Conservation (phyloP, 1,140 invertebrate genomes). For the Formica exsecta region DNA sequence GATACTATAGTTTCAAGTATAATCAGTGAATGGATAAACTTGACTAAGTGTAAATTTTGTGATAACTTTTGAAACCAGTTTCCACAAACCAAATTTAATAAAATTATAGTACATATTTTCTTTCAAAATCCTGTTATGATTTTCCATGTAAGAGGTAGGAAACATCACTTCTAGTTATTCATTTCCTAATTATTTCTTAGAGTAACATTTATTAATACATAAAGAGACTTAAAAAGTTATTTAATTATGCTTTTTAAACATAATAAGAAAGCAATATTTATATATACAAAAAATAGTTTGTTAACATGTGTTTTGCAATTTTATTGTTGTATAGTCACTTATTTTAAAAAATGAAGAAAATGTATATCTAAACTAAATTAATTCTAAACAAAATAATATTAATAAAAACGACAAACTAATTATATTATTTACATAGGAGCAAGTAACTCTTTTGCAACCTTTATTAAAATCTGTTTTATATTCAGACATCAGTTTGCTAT, state of each 20-base stretch:
- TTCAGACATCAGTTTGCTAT: too few species aligned
- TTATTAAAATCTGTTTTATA: too few species aligned
- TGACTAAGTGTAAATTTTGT: conserved; percentile 29
- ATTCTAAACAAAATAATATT: too few species aligned
- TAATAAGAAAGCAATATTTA: not conserved
- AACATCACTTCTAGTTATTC: not conserved
- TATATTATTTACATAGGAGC: too few species aligned
- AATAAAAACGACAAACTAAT: too few species aligned
- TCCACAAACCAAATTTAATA: not conserved
- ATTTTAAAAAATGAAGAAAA: not conserved
- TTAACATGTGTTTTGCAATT: not conserved
- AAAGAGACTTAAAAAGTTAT: not conserved
- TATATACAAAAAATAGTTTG: not conserved
- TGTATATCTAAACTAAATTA: too few species aligned
- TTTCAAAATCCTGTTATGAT: not conserved
- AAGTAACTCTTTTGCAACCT: too few species aligned
- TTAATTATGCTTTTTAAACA: not conserved
- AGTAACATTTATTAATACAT: conserved; percentile 9
- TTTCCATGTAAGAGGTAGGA: not conserved
- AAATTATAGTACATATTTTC: conserved; percentile 51
- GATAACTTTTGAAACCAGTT: conserved; percentile 39
- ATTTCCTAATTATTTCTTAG: not conserved
- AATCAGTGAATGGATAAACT: not conserved
- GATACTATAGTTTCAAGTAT: conserved; percentile 22
- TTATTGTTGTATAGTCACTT: not conserved